Percentiles rank a stretch among this genome's conserved stretches.
phyloP scores from a whole-genome alignment of 2,888 invertebrate genomes.

The Drosophila meridionalis region DNA sequence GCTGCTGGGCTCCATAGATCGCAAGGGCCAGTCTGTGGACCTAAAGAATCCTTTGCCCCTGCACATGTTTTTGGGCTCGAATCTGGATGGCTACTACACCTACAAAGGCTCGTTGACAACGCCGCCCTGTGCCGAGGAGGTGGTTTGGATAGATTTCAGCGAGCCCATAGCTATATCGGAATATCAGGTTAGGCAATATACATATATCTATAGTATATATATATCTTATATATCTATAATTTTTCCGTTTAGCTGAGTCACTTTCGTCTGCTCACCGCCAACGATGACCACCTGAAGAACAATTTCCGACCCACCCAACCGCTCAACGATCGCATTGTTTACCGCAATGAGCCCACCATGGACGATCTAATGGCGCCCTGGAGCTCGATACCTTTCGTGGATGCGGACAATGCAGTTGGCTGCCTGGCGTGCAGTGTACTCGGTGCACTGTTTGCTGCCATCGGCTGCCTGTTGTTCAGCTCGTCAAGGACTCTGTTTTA shows the following conservation, averaged over 20 bases:
- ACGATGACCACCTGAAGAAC: conserved; percentile 89
- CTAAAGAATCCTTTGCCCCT: conserved; percentile 86
- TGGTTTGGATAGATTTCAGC: conserved; percentile 94
- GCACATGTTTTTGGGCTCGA: conserved; percentile 86
- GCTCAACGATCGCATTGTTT: conserved; percentile 89
- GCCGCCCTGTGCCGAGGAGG: conserved; percentile 93
- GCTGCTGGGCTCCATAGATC: conserved; percentile 81
- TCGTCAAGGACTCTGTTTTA: conserved; percentile 45
- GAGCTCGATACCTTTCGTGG: conserved; percentile 60
- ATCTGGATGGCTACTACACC: conserved; percentile 90
- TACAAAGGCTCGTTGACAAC: conserved; percentile 95
- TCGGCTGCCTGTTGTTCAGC: conserved; percentile 24
- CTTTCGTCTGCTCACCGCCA: conserved; percentile 89
- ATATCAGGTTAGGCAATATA: conserved; percentile 86
- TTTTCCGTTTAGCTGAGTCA: conserved; percentile 88
- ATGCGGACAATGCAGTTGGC: conserved; percentile 47
- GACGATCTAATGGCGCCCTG: neutral
- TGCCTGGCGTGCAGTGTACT: neutral
- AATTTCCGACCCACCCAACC: conserved; percentile 94
- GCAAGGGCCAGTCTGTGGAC: conserved; percentile 84
- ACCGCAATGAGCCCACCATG: conserved; percentile 26
- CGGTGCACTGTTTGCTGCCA: conserved; percentile 14
- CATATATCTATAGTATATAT: neutral
- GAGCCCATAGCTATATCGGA: conserved; percentile 89
- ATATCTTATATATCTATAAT: neutral